Conservation (phyloP, 1,140 invertebrate genomes). For the Aphis craccivora region DNA sequence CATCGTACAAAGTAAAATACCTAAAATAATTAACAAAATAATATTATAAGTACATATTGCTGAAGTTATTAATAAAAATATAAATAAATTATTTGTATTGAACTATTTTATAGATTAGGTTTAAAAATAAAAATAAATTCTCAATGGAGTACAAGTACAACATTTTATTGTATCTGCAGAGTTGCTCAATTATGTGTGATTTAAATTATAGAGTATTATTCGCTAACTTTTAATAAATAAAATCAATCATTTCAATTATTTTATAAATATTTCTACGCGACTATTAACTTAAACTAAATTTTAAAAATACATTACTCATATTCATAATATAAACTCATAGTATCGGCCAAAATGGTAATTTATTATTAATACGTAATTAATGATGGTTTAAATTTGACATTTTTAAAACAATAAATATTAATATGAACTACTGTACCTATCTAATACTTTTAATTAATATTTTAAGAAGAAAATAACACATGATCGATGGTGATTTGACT, state of each 20-base stretch:
- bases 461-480: neutral
- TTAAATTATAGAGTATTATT: neutral
- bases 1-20: too few species aligned
- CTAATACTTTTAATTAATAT: neutral
- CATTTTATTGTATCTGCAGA: neutral
- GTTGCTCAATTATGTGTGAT: neutral
- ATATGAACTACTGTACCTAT: neutral
- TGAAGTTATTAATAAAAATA: too few species aligned
- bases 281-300: neutral
- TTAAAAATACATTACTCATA: neutral
- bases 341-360: neutral
- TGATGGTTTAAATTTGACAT: neutral
- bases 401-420: neutral
- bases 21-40: neutral
- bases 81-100: too few species aligned
- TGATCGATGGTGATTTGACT: neutral
- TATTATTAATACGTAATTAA: neutral
- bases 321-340: too few species aligned
- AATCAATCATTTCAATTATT: neutral
- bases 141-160: neutral
- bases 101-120: neutral
- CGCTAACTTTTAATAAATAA: neutral
- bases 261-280: neutral
- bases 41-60: too few species aligned
- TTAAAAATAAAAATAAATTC: neutral